Percentiles rank a stretch among this genome's conserved stretches.
phyloP scores from a whole-genome alignment of 2,113 vertebrate genomes.

The Passer montanus region DNA sequence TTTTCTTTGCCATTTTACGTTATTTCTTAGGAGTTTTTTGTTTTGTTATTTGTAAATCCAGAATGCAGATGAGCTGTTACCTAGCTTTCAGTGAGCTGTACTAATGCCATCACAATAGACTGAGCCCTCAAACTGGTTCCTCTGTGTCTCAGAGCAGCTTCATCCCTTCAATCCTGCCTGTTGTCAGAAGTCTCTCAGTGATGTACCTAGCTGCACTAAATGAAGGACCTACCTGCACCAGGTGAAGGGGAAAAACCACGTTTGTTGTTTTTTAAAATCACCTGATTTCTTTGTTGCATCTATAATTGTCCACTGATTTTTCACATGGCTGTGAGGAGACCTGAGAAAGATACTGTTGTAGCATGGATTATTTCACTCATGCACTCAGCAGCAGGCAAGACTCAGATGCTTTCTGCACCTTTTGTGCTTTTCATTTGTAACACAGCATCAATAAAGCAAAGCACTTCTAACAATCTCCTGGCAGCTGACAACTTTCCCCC shows the following conservation, averaged over 20 bases:
- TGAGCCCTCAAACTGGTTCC: neutral
- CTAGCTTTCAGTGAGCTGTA: neutral
- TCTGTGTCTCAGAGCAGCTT: neutral
- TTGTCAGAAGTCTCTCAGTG: neutral
- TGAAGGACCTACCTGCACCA: neutral
- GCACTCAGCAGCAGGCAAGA: constrained; percentile 2
- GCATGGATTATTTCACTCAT: neutral
- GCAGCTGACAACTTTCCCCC: neutral
- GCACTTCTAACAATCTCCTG: neutral
- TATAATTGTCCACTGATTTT: neutral
- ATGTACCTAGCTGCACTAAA: neutral
- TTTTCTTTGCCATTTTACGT: neutral
- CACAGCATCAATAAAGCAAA: constrained; percentile 46
- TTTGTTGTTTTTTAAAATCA: neutral
- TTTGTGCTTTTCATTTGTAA: constrained; percentile 34
- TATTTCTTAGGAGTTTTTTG: neutral
- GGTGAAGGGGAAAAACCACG: neutral
- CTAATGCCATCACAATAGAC: neutral
- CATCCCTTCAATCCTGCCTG: neutral
- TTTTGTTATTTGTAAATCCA: neutral
- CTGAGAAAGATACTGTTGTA: neutral
- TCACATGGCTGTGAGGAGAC: neutral
- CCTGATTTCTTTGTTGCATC: neutral
- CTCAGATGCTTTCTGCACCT: constrained; percentile 20
- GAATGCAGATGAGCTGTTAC: neutral